Evolutionary conservation across 1,140 invertebrate species (phyloP), one percentile per base, ranked within the genome.

Genomic region (Pissodes strobi): DNA sequence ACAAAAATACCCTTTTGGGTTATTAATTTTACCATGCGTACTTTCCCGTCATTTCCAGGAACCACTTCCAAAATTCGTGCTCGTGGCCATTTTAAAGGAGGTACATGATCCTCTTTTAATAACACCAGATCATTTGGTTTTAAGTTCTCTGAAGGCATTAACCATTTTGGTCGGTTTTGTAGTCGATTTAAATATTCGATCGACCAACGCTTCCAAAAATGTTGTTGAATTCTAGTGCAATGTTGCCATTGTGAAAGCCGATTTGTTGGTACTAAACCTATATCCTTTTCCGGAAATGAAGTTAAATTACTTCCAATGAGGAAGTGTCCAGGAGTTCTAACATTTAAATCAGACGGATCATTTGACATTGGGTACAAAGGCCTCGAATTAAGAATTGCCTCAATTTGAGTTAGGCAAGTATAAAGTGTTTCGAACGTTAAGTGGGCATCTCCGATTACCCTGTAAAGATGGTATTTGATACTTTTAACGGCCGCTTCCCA

Each of bases 81-180:
- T 15, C 72, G 13, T 17, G 37, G 57, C 78, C 79, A 80, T n/a
- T 70, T 62, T 15, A 76, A n/a, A 3, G 75, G 73, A 9, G 74
- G 73, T 12, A 64, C 1, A 39, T 76, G 74, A 6, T 76, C 69
- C 39, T 78, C 73, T 46, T 76, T 74, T 0, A 79, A 39, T 0
- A 79, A 5, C 0, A 79, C 78, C 5, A 79, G 37, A 59, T 27
- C 72, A 74, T 38, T 64, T 34, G 34, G 62, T 13, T 9, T 76
- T 39, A 64, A 12, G 23, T 58, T 52, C 55, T 13, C n/a, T 43
- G 19, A 38, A 19, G 23, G 5, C 3, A 15, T 22, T 10, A 64
- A 19, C 68, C 70, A 73, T 60, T 75, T 75, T 0, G 59, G 37
- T 12, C 68, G 27, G 3, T 41, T 55, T 39, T 67, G 64, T n/a